Base-by-base conservation (phyloP, 2,888 invertebrate species). In the Globia sparganii region DNA sequence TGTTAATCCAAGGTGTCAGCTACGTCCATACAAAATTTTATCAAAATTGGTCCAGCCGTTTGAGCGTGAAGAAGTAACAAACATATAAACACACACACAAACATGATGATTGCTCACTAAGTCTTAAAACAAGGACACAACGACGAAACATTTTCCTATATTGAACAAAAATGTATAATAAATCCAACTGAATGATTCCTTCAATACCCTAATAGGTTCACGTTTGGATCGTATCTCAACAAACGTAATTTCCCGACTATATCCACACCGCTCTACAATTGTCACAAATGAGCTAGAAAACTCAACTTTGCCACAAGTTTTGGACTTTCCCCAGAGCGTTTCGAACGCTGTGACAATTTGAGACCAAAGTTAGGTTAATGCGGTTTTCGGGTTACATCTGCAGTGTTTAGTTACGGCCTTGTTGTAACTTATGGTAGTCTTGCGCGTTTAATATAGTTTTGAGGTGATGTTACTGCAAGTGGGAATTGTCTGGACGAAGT, bases 241-340 rank as follows among this genome's bases (percentile, higher is more conserved):
- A 86, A 90, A 92, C 86, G 90, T 91, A 90, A 91, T 92, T 91
- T 91, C 78, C 73, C 82, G 81, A 75, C 87, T 90, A 85, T 86
- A 89, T 87, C 86, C 85, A 86, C 84, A 89, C 83, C 86, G 87
- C 83, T 87, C 83, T 88, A 92, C 92, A 93, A 93, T 93, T 90
- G 92, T 87, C 88, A 88, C 89, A 91, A 93, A 93, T 90, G 91
- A 92, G 89, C 89, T 89, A 85, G 89, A 90, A 90, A 90, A 90
- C 87, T 87, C 75, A 88, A 91, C 89, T 91, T 91, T 88, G 87
- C 86, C 87, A 80, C 84, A 90, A 92, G 89, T 92, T 91, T 89
- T 72, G 80, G 87, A 89, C 88, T 90, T 90, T 88, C 84, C 85
- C 86, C 83, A 77, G 83, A 84, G 81, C 78, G 81, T 77, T 78